Base-by-base conservation (phyloP, 2,797 vertebrate genomes). In the Propithecus perrieri region DNA sequence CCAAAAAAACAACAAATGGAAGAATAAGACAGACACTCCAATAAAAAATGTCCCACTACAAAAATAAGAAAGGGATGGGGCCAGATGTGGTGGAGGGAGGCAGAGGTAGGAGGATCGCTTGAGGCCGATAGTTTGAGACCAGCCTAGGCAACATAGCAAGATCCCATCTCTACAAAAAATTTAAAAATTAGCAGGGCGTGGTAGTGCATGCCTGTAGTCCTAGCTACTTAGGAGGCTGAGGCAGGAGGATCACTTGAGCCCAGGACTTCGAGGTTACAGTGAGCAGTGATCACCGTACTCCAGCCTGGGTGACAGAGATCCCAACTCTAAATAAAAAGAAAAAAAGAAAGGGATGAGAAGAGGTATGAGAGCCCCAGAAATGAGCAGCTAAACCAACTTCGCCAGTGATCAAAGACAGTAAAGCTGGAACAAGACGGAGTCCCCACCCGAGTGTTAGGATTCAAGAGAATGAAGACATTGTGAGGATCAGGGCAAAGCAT, bases 391-490 rank as follows among this genome's bases (percentile, higher is more conserved):
- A 2, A 50, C 67, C 6, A 4, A 48, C 74, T 28, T 33, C 50
- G 43, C 33, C 8, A 46, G 43, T 6, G 4, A n/a, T 5, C 38
- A 35, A n/a, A 72, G 80, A 53, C 50, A 4, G 0, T 14, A 41
- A 46, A 9, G 6, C 7, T 4, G 74, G 24, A 18, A 5, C 4
- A 12, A 9, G 53, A 26, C 0, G 5, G n/a, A 0, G 0, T 55
- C 14, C 33, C 61, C 5, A 8, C 67, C 4, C 7, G 18, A 2
- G 5, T 14, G 2, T 6, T 7, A 65, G 65, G 48, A 38, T 61
- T 3, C 15, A 1, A 24, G 30, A 33, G 4, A 24, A 35, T 0
- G 41, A 48, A 0, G 38, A 28, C 2, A 5, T 15, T 20, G 0
- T 0, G 0, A 22, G 30, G 18, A 5, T 11, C 13, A 0, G 28